Percentiles rank a stretch among this genome's conserved stretches.
phyloP scores from a whole-genome alignment of 2,888 invertebrate genomes.

The Nomada fabriciana region DNA sequence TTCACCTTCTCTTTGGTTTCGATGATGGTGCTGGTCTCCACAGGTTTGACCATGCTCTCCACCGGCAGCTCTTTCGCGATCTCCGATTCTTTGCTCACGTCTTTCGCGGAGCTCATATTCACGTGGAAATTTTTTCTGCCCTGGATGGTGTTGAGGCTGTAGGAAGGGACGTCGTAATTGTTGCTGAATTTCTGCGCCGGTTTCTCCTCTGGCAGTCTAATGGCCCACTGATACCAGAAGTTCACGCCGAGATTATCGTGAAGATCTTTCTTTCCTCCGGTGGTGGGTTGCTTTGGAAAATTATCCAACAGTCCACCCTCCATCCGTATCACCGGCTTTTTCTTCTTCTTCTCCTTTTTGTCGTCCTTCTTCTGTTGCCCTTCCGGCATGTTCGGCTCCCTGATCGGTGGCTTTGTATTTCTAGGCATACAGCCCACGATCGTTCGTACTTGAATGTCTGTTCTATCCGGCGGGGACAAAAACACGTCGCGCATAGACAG shows the following conservation, averaged over 20 bases:
- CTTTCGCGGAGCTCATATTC: conserved; percentile 16
- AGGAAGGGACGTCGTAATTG: neutral
- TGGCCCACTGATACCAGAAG: conserved; percentile 73
- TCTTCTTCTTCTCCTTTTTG: conserved; percentile 70
- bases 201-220: conserved; percentile 56
- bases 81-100: neutral
- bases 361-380: conserved; percentile 71
- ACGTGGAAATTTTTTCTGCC: neutral
- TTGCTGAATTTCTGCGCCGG: neutral
- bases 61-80: neutral
- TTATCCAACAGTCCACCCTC: conserved; percentile 12
- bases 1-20: neutral
- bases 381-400: conserved; percentile 73
- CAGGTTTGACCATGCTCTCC: neutral
- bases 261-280: neutral
- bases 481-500: neutral
- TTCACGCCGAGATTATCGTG: conserved; percentile 26
- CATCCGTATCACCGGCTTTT: conserved; percentile 74
- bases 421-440: conserved; percentile 55
- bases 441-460: conserved; percentile 22
- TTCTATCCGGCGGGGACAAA: neutral
- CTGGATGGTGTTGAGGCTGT: neutral
- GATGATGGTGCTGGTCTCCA: neutral
- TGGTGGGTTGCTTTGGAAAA: conserved; percentile 5
- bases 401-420: conserved; percentile 71